A percentile compares a stretch with the other conserved stretches of the same genome.
phyloP scores from a whole-genome alignment of 2,888 invertebrate genomes.

The Caenorhabditis doughertyi region DNA sequence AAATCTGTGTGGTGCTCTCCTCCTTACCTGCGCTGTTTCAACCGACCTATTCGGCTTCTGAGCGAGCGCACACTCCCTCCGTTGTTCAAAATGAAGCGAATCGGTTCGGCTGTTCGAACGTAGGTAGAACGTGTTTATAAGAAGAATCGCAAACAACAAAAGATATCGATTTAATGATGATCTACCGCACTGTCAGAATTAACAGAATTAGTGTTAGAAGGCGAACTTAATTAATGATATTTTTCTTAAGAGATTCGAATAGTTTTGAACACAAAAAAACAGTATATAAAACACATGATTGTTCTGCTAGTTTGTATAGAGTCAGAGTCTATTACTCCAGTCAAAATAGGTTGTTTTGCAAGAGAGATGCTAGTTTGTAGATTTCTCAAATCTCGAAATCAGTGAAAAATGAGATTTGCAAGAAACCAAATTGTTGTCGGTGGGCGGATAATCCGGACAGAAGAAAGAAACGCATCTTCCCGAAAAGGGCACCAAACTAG shows the following conservation, averaged over 20 bases:
- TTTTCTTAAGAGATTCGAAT: too few species aligned
- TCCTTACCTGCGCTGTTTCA: background rate
- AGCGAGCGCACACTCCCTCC: conserved; percentile 10
- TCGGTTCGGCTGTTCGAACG: conserved; percentile 10
- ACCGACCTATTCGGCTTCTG: conserved; percentile 21
- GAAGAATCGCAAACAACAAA: conserved; percentile 1
- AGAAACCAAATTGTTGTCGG: conserved; percentile 19
- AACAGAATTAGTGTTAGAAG: background rate
- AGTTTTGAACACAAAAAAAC: too few species aligned
- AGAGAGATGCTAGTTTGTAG: conserved; percentile 2
- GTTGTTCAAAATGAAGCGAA: conserved; percentile 21
- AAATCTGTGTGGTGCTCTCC: conserved; percentile 43
- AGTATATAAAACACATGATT: too few species aligned
- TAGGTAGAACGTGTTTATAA: conserved; percentile 14
- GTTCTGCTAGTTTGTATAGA: too few species aligned
- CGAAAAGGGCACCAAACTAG: conserved; percentile 18
- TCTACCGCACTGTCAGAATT: background rate
- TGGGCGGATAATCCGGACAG: conserved; percentile 20
- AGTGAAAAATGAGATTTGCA: conserved; percentile 18
- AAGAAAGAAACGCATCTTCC: conserved; percentile 11
- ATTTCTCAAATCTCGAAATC: conserved; percentile 3
- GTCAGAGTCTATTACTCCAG: too few species aligned
- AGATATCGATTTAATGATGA: conserved; percentile 1
- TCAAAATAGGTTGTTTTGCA: background rate
- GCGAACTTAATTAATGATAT: too few species aligned